Conservation (phyloP, 2,888 invertebrate genomes). For the Cyclophora punctaria region DNA sequence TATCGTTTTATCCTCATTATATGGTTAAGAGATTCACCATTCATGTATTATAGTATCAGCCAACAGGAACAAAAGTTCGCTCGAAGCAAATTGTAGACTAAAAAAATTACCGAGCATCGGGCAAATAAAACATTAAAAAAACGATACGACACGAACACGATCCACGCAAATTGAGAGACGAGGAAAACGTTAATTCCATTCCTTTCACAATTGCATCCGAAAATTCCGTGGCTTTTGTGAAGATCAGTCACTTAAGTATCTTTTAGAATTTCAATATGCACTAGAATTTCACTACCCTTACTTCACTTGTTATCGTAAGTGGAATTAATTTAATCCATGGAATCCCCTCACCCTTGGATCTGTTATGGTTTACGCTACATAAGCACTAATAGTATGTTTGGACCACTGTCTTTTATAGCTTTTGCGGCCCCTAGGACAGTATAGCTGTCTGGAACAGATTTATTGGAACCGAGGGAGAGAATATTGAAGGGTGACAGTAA, state of each 20-base stretch:
- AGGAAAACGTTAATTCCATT: no score
- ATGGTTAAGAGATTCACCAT: constrained; percentile 14
- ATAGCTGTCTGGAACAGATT: constrained; percentile 16
- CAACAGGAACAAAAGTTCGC: neutral
- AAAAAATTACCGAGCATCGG: no score
- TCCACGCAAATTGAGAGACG: no score
- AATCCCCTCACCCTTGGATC: constrained; percentile 23
- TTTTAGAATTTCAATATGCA: no score
- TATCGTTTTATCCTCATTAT: constrained; percentile 23
- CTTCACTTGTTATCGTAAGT: no score
- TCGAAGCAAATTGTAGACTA: no score
- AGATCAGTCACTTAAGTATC: no score
- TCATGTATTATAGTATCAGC: constrained; percentile 21
- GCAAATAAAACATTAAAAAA: no score
- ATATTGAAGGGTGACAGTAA: constrained; percentile 20
- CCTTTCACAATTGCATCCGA: no score
- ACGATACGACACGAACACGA: no score
- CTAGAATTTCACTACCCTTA: no score
- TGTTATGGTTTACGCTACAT: constrained; percentile 40
- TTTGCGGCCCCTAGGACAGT: constrained; percentile 14
- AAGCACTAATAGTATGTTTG: constrained; percentile 39
- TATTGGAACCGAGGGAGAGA: constrained; percentile 16
- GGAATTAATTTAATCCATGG: neutral
- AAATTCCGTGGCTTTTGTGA: no score
- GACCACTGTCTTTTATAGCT: constrained; percentile 44